A percentile compares a stretch with the other conserved stretches of the same genome.
Conservation (phyloP, 2,113 vertebrate species). For the Conger conger region DNA sequence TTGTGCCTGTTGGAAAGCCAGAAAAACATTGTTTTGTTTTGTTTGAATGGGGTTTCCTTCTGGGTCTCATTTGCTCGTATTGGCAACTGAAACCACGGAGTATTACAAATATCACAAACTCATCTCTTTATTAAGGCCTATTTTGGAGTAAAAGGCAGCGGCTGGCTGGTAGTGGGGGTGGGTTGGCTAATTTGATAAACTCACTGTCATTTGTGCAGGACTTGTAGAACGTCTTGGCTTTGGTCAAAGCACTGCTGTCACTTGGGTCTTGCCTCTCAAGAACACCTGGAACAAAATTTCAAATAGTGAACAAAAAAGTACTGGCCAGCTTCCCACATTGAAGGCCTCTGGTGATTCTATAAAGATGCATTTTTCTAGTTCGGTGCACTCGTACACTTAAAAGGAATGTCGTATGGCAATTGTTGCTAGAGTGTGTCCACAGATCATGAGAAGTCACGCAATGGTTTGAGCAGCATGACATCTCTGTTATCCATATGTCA, state of each 20-base stretch:
- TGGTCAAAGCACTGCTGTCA: conserved; percentile 77
- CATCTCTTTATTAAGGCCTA: neutral
- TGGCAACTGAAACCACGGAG: too few relatives aligned
- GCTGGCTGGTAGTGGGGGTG: neutral
- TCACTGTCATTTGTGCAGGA: conserved; percentile 94
- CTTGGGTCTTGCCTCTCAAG: conserved; percentile 69
- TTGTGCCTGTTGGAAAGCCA: conserved; percentile 69
- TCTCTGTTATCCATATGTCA: too few relatives aligned
- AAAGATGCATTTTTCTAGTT: too few relatives aligned
- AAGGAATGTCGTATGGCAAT: too few relatives aligned
- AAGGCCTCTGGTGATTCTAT: neutral
- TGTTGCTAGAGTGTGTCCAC: too few relatives aligned
- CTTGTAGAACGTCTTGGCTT: conserved; percentile 88
- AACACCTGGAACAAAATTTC: conserved; percentile 69
- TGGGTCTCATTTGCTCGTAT: neutral
- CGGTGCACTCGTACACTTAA: too few relatives aligned
- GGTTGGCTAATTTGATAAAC: conserved; percentile 44
- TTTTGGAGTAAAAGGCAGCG: neutral
- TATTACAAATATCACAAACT: too few relatives aligned
- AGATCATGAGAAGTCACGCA: too few relatives aligned
- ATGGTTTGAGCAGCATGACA: too few relatives aligned
- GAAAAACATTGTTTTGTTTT: conserved; percentile 2
- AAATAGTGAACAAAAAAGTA: conserved; percentile 48
- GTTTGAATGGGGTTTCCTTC: neutral
- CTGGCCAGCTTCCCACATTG: neutral